Evolutionary conservation across 2,888 invertebrate genomes (phyloP), one percentile per base, ranked within the genome.

Genomic region (Brachynemurus nebulosus): DNA sequence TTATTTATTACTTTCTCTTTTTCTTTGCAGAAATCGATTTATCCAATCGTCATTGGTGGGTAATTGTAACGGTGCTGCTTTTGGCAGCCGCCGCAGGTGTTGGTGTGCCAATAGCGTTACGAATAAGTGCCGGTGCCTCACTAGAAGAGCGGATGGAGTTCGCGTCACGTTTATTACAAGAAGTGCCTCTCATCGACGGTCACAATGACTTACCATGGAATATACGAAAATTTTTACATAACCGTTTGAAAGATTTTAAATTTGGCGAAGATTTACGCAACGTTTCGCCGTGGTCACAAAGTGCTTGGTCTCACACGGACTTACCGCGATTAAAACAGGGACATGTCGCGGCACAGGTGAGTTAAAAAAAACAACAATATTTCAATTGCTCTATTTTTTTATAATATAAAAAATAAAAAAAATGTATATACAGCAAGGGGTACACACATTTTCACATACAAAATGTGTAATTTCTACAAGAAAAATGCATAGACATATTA

Each of bases 131-230:
- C 52, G 82, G 80, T 48, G 81, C 83, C 27, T 81, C 84, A 4
- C 72, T 82, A 52, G 80, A 82, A 58, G 84, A 85, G 63, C 70
- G 84, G 39, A 68, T 84, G 50, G 78, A 81, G 54, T 76, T 80
- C 47, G 83, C 82, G 9, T 76, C 78, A 47, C 72, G 80, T 51
- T 71, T 84, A 20, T 68, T 84, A 49, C 78, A 81, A 60, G 81
- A 83, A 68, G 80, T 82, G 54, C 84, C 84, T 52, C 76, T 85
- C 54, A 74, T 85, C 54, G 85, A 85, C 64, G 88, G 88, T 52
- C 89, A 90, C 74, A 90, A 90, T 68, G 90, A 90, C 65, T 69
- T 89, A 51, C 88, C 89, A 11, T 89, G 88, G 86, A 89, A 89
- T 66, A 86, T 90, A 63, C 72, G 89, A 53, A 88, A 88, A 67